Percentiles rank a stretch among this genome's conserved stretches.
These are phyloP conservation scores for Coilia nasus DNA, from an alignment of 2,797 vertebrate species.

Conservation along the genomic window DNA sequence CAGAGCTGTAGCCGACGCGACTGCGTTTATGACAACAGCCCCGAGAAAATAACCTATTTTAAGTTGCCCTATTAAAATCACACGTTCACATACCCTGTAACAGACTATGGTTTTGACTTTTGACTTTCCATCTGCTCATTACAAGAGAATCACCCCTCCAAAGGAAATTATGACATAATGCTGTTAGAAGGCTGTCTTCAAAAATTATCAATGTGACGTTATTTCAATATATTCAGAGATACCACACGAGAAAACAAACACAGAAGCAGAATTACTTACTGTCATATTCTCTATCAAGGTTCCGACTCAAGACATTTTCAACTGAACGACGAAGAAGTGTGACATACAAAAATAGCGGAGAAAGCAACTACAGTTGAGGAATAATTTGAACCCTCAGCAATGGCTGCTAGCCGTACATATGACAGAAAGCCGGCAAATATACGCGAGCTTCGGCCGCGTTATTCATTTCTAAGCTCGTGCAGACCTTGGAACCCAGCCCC, in stretches of 20 bases:
- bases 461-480: slow-evolving; percentile 67
- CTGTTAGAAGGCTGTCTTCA: not conserved
- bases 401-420: slow-evolving; percentile 55
- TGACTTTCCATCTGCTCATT: not conserved
- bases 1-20: not conserved
- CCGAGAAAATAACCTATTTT: slow-evolving; percentile 14
- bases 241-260: slow-evolving; percentile 31
- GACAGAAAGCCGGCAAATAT: slow-evolving; percentile 64
- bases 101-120: not conserved
- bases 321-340: slow-evolving; percentile 58
- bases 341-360: slow-evolving; percentile 32
- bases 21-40: slow-evolving; percentile 3
- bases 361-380: slow-evolving; percentile 30
- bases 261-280: slow-evolving; percentile 70
- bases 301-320: slow-evolving; percentile 78
- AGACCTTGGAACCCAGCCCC: slow-evolving; percentile 64
- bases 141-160: not conserved
- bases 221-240: not conserved
- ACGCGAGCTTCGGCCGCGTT: slow-evolving; percentile 53
- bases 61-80: slow-evolving; percentile 17
- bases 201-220: not conserved
- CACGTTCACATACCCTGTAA: not conserved
- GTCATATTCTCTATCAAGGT: slow-evolving; percentile 71
- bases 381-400: slow-evolving; percentile 23
- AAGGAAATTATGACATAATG: slow-evolving; percentile 1